Conservation (phyloP, 2,888 invertebrate species). For the Chymomyza procnemis region DNA sequence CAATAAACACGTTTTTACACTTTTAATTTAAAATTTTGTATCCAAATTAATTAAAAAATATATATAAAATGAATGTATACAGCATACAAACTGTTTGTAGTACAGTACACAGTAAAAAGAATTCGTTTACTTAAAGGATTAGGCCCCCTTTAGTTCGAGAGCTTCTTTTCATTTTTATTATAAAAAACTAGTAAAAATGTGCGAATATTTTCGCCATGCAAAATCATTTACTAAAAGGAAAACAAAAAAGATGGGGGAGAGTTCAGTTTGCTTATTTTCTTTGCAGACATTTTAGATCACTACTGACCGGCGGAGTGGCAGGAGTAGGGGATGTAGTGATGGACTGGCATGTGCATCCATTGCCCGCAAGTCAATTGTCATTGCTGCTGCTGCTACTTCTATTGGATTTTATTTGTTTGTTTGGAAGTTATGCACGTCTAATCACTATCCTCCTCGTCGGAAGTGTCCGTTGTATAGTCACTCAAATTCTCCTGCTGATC, state of each 20-base stretch:
- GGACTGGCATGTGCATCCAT: neutral
- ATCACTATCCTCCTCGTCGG: constrained; percentile 81
- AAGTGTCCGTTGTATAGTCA: constrained; percentile 84
- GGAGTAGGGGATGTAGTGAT: neutral
- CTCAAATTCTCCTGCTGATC: constrained; percentile 83
- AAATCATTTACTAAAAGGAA: constrained; percentile 63
- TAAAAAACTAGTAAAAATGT: constrained; percentile 75
- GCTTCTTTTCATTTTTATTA: constrained; percentile 20
- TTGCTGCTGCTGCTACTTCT: constrained; percentile 6
- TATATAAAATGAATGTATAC: constrained; percentile 61
- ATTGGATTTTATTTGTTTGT: neutral
- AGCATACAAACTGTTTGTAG: constrained; percentile 52
- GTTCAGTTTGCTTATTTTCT: neutral
- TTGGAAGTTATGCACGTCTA: constrained; percentile 35
- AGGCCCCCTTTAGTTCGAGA: constrained; percentile 38
- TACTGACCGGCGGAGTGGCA: constrained; percentile 2
- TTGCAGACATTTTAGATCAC: constrained; percentile 15
- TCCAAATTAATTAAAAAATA: constrained; percentile 69
- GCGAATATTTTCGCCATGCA: constrained; percentile 47
- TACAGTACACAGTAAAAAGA: constrained; percentile 67
- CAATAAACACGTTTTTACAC: constrained; percentile 42
- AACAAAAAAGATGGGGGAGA: constrained; percentile 3
- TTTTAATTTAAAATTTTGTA: constrained; percentile 44
- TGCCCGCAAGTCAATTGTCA: neutral
- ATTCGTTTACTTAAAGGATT: constrained; percentile 51